Evolutionary conservation across 2,888 invertebrate genomes (phyloP), one percentile per base, ranked within the genome.

Genomic region (Pseudococcus jackbeardsleyi): DNA sequence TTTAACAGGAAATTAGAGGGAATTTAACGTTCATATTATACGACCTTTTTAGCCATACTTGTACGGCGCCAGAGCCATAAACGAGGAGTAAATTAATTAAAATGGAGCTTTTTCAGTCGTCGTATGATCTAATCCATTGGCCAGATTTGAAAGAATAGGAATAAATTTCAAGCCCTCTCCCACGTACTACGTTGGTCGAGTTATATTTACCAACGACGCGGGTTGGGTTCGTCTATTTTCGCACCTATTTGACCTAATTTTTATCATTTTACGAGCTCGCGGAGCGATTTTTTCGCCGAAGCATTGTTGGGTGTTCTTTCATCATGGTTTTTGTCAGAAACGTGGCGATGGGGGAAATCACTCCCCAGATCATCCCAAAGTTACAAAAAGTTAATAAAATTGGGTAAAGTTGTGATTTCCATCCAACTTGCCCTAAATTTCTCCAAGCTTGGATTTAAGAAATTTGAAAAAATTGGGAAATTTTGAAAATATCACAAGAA

Each of bases 161-260:
- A 64, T 22, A 72, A 59, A 59, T 59, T 59, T 72, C 19, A 5
- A n/a, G 19, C 59, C 59, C 11, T 6, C 59, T n/a, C 59, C 59
- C 59, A n/a, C 19, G 5, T 7, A n/a, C 19, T 7, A 19, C 19
- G 54, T 54, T 15, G 5, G 64, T 64, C 19, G 26, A 72, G 68
- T 72, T 72, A 72, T 72, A 72, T 72, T 72, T 72, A 72, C 68
- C 68, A 33, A 59, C 68, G 26, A 33, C 26, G 26, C 26, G 26
- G 26, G 26, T 33, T 33, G 68, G 68, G 26, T 22, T 72, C 22
- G 68, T 59, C 68, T 72, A 72, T 72, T 72, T 72, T 72, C 68
- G 68, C 68, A 72, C 68, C 68, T 72, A 72, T 72, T 72, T 72
- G 68, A 72, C 68, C 68, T 33, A 72, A 72, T 72, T 72, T 72